Evolutionary conservation across 64 coral and sea anemone species (phyloP), one percentile per base, ranked within the genome.

Genomic region (Actinia equina): DNA sequence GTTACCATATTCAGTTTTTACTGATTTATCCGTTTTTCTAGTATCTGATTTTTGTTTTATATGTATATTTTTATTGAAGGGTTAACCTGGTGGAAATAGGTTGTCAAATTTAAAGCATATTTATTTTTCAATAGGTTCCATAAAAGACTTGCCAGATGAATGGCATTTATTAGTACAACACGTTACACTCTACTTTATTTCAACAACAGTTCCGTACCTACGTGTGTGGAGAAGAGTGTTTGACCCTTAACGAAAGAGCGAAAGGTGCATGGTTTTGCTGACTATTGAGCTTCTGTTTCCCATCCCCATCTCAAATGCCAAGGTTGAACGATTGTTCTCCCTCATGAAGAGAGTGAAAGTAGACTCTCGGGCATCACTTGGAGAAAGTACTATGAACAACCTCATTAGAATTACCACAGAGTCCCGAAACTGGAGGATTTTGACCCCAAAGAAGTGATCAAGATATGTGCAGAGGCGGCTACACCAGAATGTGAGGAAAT

Each of bases 261-360:
- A 25, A n/a, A 25, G 20, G 64, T 25, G 64, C 11, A 70, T 70
- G 64, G 22, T 15, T 7, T 26, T 25, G 20, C 23, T 69, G 64
- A 42, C 86, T 27, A 63, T 89, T 77, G 84, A 94, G 85, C 88
- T 89, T 83, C 51, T 94, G n/a, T 87, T 94, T 59, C 83, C 88
- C 37, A 89, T 89, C 27, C 80, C 86, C 59, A 90, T 94, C 12
- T 89, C 86, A 30, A 92, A 88, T 61, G n/a, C n/a, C n/a, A n/a
- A n/a, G 77, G 88, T 89, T n/a, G 92, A 94, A 71, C 81, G 88
- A 56, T 27, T 94, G 30, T 89, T 94, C 83, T 89, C 84, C 4
- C 84, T 94, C 17, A 94, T 94, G 92, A 94, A 89, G 45, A 44
- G 88, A 52, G 60, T 94, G 4, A 94, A 94, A 77, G 89, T 87